These are phyloP conservation scores for Planiliza haematocheilus DNA, from an alignment of 2,113 vertebrate genomes.

Conservation along the genomic window DNA sequence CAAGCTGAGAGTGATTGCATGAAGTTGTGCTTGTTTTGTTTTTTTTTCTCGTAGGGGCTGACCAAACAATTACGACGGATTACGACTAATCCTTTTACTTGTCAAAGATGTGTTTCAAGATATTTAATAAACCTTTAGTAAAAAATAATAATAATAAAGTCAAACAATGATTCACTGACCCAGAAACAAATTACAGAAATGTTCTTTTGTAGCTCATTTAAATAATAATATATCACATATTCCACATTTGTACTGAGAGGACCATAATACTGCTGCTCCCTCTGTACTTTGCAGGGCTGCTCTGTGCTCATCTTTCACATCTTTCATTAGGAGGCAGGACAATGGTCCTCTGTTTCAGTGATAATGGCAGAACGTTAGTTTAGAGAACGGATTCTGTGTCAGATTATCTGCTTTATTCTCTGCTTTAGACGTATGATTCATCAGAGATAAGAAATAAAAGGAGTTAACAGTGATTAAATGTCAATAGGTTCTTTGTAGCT, in stretches of 20 bases:
- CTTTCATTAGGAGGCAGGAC: constrained; percentile 45
- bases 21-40: background rate
- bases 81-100: too few relatives aligned
- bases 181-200: background rate
- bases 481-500: background rate
- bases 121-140: too few relatives aligned
- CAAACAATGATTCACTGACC: background rate
- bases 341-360: constrained; percentile 50
- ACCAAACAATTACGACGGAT: background rate
- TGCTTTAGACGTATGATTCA: background rate
- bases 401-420: constrained; percentile 14
- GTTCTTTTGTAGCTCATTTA: background rate
- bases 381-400: constrained; percentile 21
- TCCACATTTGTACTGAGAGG: background rate
- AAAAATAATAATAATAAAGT: too few relatives aligned
- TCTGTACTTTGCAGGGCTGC: background rate
- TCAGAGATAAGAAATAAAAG: constrained; percentile 6
- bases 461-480: constrained; percentile 10
- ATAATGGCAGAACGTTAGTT: constrained; percentile 23
- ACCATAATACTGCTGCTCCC: background rate
- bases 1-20: constrained; percentile 1
- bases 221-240: background rate
- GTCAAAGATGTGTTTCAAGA: too few relatives aligned
- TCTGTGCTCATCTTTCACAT: constrained; percentile 29
- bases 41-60: background rate